Percentiles rank a stretch among this genome's conserved stretches.
phyloP scores from a whole-genome alignment of 2,797 vertebrate species.

The Xerus rutilus region DNA sequence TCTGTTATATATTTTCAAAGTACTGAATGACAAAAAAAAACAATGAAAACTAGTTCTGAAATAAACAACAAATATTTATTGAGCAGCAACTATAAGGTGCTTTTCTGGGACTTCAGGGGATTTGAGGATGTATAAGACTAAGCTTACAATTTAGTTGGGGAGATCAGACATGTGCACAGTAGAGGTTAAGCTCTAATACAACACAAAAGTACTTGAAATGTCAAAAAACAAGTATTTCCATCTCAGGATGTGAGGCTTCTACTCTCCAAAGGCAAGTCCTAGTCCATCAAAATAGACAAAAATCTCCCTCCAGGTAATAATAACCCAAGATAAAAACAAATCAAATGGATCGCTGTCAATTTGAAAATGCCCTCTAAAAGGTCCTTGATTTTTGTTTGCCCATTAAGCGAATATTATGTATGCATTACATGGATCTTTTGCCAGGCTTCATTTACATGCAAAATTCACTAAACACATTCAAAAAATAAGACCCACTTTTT shows the following conservation, averaged over 20 bases:
- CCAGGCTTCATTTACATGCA: slow-evolving; percentile 76
- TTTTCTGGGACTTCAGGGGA: not conserved
- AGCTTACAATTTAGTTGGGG: slow-evolving; percentile 54
- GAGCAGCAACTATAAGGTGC: slow-evolving; percentile 40
- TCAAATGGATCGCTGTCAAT: slow-evolving; percentile 55
- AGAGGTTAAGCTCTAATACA: slow-evolving; percentile 58
- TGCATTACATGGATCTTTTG: slow-evolving; percentile 62
- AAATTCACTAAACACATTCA: slow-evolving; percentile 73
- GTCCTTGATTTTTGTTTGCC: slow-evolving; percentile 62
- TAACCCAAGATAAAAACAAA: slow-evolving; percentile 58
- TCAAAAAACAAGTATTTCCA: slow-evolving; percentile 60
- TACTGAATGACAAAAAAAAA: slow-evolving; percentile 65
- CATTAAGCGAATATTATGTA: slow-evolving; percentile 61
- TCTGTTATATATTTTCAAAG: slow-evolving; percentile 78
- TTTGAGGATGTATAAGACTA: slow-evolving; percentile 31
- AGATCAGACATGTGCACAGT: slow-evolving; percentile 46
- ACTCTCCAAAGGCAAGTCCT: slow-evolving; percentile 53
- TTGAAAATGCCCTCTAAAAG: slow-evolving; percentile 73
- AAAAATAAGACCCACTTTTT: slow-evolving; percentile 78
- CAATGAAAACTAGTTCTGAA: slow-evolving; percentile 81
- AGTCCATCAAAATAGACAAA: slow-evolving; percentile 48
- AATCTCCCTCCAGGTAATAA: slow-evolving; percentile 46
- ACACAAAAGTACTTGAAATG: slow-evolving; percentile 68
- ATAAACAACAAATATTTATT: slow-evolving; percentile 73
- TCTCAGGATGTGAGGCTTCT: not conserved